Evolutionary conservation across 2,888 invertebrate genomes (phyloP), one percentile per base, ranked within the genome.

Genomic region (Drymonia ruficornis): DNA sequence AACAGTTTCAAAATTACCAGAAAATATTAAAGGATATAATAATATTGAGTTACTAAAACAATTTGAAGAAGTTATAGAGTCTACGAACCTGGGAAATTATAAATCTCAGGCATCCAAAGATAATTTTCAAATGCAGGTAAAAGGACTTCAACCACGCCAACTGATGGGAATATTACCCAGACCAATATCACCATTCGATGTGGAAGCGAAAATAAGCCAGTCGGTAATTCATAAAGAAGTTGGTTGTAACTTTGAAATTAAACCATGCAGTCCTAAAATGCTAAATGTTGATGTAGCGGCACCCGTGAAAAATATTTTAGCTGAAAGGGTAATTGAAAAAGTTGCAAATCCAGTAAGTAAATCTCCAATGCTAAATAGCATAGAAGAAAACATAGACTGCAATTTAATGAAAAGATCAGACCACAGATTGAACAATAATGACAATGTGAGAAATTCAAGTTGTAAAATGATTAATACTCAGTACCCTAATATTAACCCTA

Each of bases 201-300:
- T 93, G 38, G 93, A 93, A 80, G 82, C 93, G 46, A 93, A 93
- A 82, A 93, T 93, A 67, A 93, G 91, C 67, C 93, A 93, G 63
- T 93, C 93, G 12, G 86, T 93, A 23, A 93, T 93, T 61, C 93
- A 93, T 65, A 93, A 93, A 80, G 93, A 93, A 71, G 93, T 93
- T 50, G 91, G 92, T 29, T 93, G 93, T 70, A 93, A 93, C 75
- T 93, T 93, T 83, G 93, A 93, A 83, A 92, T 93, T 59, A 91
- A 86, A 62, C 93, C 92, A 28, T 93, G 92, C 65, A 93, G 93
- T 76, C 93, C 93, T 51, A 86, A 89, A 84, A 90, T 91, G 87
- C 71, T 91, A 61, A 91, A 89, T 84, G 90, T 86, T 23, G 88
- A 91, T 77, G 68, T 86, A 52, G 90, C 91, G 38, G 77, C 91